phyloP scores from a whole-genome alignment of 1,140 invertebrate species.

The Vanessa atalanta region DNA sequence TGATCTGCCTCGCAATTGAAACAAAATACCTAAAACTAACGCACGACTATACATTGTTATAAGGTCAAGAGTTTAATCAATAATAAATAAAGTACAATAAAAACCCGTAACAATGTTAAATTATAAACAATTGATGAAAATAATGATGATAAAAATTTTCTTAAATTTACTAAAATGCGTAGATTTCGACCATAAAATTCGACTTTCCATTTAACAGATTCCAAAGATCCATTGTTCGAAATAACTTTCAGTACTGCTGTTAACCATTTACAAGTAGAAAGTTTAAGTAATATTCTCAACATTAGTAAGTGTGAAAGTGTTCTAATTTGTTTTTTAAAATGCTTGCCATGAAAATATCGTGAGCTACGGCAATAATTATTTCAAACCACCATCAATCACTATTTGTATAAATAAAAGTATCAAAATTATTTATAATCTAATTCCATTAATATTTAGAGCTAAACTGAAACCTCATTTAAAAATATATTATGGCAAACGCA shows the following conservation, averaged over 20 bases:
- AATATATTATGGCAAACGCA: no score
- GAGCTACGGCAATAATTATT: not conserved
- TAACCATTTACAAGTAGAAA: constrained; percentile 53
- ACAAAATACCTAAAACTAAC: constrained; percentile 35
- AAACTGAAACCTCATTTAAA: no score
- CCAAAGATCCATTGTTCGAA: constrained; percentile 23
- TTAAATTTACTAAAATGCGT: not conserved
- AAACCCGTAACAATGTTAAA: not conserved
- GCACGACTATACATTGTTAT: constrained; percentile 33
- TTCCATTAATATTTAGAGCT: no score
- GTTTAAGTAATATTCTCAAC: constrained; percentile 56
- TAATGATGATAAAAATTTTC: not conserved
- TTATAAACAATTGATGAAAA: not conserved
- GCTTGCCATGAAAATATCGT: constrained; percentile 5
- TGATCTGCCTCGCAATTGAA: constrained; percentile 35
- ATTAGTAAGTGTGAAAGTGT: constrained; percentile 53
- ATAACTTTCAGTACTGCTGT: constrained; percentile 59
- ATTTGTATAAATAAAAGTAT: no score
- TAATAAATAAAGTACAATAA: constrained; percentile 2
- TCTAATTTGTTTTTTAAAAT: constrained; percentile 7
- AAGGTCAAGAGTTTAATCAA: constrained; percentile 30
- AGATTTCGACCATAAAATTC: not conserved
- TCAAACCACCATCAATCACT: not conserved
- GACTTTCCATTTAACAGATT: constrained; percentile 4
- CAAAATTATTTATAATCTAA: no score